Evolutionary conservation across 2,888 invertebrate genomes (phyloP).

Genomic region (Slavum lentiscoides): DNA sequence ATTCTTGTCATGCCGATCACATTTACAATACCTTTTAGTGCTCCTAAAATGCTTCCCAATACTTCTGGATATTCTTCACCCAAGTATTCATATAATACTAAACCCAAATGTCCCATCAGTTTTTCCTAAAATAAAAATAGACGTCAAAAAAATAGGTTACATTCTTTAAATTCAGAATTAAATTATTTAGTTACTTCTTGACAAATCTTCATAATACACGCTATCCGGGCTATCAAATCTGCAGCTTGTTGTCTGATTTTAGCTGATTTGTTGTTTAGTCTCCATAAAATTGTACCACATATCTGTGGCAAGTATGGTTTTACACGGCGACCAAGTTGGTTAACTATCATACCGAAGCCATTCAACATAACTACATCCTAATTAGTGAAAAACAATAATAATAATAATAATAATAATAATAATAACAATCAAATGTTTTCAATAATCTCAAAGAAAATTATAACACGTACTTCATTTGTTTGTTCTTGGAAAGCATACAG

Average conservation of each 20-base stretch:
- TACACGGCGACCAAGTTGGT: slow-evolving; percentile 93
- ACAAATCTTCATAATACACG: slow-evolving; percentile 99
- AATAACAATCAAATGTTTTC: not conserved
- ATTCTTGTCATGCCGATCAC: slow-evolving; percentile 99
- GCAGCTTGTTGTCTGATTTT: slow-evolving; percentile 99
- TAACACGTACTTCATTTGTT: slow-evolving; percentile 80
- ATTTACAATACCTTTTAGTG: slow-evolving; percentile 98
- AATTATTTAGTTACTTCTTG: slow-evolving; percentile 73
- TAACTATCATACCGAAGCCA: slow-evolving; percentile 98
- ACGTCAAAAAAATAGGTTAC: slow-evolving; percentile 17
- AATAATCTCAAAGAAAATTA: not conserved
- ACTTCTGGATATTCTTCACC: slow-evolving; percentile 99
- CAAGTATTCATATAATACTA: slow-evolving; percentile 97
- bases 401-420: too few species aligned
- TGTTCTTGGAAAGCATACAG: slow-evolving; percentile 99
- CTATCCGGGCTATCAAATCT: slow-evolving; percentile 96
- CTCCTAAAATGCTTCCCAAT: slow-evolving; percentile 95
- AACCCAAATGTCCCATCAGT: slow-evolving; percentile 98
- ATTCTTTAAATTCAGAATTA: not conserved
- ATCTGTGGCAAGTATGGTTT: slow-evolving; percentile 99
- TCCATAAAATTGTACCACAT: slow-evolving; percentile 99
- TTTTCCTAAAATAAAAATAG: slow-evolving; percentile 73
- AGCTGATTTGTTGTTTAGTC: slow-evolving; percentile 98
- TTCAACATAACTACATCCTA: slow-evolving; percentile 98
- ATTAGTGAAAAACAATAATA: slow-evolving; percentile 54